These are phyloP conservation scores for Glaucomys volans DNA, from an alignment of 2,113 vertebrate genomes.

Conservation along the genomic window DNA sequence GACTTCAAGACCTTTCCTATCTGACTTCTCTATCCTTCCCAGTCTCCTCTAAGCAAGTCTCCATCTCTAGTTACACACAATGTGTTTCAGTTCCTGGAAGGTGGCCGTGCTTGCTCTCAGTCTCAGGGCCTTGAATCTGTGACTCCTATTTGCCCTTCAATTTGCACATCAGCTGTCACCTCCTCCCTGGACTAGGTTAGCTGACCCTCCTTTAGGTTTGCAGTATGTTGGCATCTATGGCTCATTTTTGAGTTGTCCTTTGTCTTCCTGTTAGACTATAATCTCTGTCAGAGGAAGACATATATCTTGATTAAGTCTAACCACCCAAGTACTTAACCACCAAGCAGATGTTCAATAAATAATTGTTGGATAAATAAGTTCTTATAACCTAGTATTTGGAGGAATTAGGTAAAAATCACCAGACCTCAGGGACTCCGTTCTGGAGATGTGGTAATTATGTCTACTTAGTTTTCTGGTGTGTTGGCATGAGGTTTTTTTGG, in stretches of 20 bases:
- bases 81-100: not conserved
- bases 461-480: not conserved
- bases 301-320: conserved; percentile 7
- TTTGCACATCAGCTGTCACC: not conserved
- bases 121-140: not conserved
- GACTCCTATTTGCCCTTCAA: not conserved
- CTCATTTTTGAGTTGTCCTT: not conserved
- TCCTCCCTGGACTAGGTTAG: not conserved
- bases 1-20: not conserved
- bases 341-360: conserved; percentile 35
- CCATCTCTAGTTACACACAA: not conserved
- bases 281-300: conserved; percentile 6
- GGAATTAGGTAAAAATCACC: not conserved
- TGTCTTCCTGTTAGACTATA: not conserved
- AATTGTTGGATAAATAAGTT: not conserved
- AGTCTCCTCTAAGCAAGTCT: not conserved
- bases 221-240: not conserved
- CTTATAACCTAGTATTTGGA: not conserved
- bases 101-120: fast-evolving
- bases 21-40: not conserved
- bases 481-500: not conserved
- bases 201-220: not conserved
- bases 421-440: not conserved
- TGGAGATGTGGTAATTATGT: not conserved
- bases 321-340: not conserved